A percentile compares a stretch with the other conserved stretches of the same genome.
Evolutionary conservation across 2,797 vertebrate genomes (phyloP).

Genomic region (Macropodus opercularis): DNA sequence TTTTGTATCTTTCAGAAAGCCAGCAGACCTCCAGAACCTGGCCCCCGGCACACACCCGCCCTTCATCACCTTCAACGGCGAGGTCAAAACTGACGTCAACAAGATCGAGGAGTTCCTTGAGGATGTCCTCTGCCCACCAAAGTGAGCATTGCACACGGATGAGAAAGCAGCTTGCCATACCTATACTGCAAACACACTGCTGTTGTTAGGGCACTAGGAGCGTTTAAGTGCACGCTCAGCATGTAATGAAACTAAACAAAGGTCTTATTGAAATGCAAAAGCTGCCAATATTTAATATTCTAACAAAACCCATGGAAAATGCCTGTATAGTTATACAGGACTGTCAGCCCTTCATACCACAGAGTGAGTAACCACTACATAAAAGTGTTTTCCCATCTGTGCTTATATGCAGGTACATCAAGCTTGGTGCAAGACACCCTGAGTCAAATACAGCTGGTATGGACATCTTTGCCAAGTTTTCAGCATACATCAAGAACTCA

Average conservation of each 20-base stretch:
- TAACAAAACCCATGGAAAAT: neutral
- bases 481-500: conserved; percentile 97
- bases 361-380: too few species aligned
- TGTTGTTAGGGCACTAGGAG: neutral
- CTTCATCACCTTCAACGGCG: conserved; percentile 96
- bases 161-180: neutral
- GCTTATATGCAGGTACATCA: conserved; percentile 86
- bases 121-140: conserved; percentile 94
- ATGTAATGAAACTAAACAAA: neutral
- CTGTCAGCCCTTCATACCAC: neutral
- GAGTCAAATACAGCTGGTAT: conserved; percentile 98
- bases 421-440: conserved; percentile 93
- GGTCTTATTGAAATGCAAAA: neutral
- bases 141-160: conserved; percentile 82
- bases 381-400: conserved; percentile 21
- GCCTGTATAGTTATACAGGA: neutral
- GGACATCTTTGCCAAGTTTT: conserved; percentile 99
- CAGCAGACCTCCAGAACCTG: conserved; percentile 96
- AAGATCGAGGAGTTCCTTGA: conserved; percentile 99
- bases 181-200: conserved; percentile 1
- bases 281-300: neutral
- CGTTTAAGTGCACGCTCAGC: neutral
- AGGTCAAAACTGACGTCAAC: conserved; percentile 98
- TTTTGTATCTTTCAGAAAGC: conserved; percentile 85
- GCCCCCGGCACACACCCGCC: conserved; percentile 98